Percentiles rank a stretch among this genome's conserved stretches.
Evolutionary conservation across 1,140 invertebrate genomes (phyloP).

Genomic region (Panonychus citri): DNA sequence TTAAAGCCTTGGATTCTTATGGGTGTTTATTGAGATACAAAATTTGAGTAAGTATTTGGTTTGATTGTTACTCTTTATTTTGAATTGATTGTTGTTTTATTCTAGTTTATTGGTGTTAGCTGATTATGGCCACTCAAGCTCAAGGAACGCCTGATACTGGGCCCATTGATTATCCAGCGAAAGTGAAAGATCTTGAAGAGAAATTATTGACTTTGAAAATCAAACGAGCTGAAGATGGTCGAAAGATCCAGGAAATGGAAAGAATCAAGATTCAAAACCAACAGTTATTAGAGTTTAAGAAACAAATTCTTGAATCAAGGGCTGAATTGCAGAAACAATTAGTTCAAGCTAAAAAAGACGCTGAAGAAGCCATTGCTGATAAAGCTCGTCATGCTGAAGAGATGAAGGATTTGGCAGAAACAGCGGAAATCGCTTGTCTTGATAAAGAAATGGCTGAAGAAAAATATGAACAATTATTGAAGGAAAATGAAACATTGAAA

Average conservation of each 20-base stretch:
- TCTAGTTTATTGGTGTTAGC: too few relatives aligned
- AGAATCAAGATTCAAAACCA: conserved; percentile 63
- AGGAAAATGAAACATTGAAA: conserved; percentile 66
- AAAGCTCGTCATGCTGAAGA: conserved; percentile 64
- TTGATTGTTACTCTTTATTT: too few relatives aligned
- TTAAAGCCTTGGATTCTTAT: too few relatives aligned
- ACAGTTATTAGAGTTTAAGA: conserved; percentile 55
- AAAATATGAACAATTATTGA: conserved; percentile 57
- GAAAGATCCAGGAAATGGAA: conserved; percentile 69
- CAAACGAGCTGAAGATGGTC: conserved; percentile 61
- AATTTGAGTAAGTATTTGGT: too few relatives aligned
- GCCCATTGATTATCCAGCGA: conserved; percentile 20
- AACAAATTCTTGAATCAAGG: conserved; percentile 77
- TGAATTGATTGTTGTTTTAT: too few relatives aligned
- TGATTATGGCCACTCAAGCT: too few relatives aligned
- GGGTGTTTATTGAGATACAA: too few relatives aligned
- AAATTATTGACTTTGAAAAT: conserved; percentile 72
- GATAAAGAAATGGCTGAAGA: conserved; percentile 99
- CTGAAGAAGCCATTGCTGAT: conserved; percentile 59
- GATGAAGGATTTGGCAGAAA: conserved; percentile 71
- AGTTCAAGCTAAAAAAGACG: conserved; percentile 40
- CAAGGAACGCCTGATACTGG: too few relatives aligned
- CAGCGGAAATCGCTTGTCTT: conserved; percentile 84
- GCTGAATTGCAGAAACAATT: conserved; percentile 65
- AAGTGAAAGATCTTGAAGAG: conserved; percentile 65